Conservation (phyloP, 2,888 invertebrate genomes). For the Xanthia icteritia region DNA sequence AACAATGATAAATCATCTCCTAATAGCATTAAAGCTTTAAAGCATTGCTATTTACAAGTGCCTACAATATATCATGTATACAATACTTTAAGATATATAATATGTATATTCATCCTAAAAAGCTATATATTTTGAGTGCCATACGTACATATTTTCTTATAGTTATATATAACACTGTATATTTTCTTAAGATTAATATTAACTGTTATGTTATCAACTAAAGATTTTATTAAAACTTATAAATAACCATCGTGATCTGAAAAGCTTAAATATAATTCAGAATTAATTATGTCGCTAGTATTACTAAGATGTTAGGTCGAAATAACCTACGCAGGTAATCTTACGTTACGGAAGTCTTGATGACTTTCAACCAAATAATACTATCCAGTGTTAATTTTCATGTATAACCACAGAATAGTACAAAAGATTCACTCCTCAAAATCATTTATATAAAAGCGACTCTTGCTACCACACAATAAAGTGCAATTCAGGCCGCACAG, state of each 20-base stretch:
- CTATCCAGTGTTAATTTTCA: background rate
- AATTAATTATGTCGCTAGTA: slow-evolving; percentile 54
- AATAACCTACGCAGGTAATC: slow-evolving; percentile 3
- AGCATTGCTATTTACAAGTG: slow-evolving; percentile 45
- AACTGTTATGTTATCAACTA: slow-evolving; percentile 64
- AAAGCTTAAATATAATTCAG: slow-evolving; percentile 55
- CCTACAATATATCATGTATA: slow-evolving; percentile 41
- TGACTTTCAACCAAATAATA: slow-evolving; percentile 13
- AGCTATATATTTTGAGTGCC: slow-evolving; percentile 66
- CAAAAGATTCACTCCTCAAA: too few species aligned
- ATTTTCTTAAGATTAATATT: slow-evolving; percentile 61
- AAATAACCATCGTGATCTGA: slow-evolving; percentile 61
- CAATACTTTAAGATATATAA: slow-evolving; percentile 37
- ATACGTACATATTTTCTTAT: slow-evolving; percentile 64
- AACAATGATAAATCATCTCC: slow-evolving; percentile 1
- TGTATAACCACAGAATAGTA: background rate
- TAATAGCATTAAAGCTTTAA: slow-evolving; percentile 30
- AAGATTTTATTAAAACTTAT: slow-evolving; percentile 60
- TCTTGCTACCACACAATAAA: too few species aligned
- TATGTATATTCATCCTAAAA: slow-evolving; percentile 48
- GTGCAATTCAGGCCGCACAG: too few species aligned
- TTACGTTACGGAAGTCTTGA: background rate
- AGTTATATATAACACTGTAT: slow-evolving; percentile 48
- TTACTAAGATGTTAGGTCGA: slow-evolving; percentile 52
- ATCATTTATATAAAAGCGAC: too few species aligned